These are phyloP conservation scores for Pegoplata infirma DNA, from an alignment of 2,888 invertebrate species.

Conservation along the genomic window DNA sequence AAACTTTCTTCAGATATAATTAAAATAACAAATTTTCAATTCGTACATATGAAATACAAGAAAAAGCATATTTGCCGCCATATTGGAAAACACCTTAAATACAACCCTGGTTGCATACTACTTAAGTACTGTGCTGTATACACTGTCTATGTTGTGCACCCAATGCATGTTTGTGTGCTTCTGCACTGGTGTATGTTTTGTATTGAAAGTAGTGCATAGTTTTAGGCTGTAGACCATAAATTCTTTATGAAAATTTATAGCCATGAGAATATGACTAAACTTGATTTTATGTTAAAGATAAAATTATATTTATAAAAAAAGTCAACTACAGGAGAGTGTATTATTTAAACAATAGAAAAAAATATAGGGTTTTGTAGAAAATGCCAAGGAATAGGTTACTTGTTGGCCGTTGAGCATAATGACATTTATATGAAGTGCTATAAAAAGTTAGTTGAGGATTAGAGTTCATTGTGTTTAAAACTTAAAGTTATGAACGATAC, in stretches of 20 bases:
- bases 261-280: constrained; percentile 50
- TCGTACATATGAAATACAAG: no score
- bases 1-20: no score
- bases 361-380: not conserved
- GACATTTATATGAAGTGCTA: not conserved
- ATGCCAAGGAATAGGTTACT: no score
- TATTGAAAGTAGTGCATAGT: constrained; percentile 27
- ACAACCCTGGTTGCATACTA: no score
- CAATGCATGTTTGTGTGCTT: not conserved
- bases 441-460: not conserved
- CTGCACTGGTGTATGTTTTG: not conserved
- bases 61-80: no score
- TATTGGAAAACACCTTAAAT: no score
- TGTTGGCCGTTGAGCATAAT: not conserved
- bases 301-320: constrained; percentile 15
- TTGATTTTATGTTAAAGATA: constrained; percentile 51
- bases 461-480: not conserved
- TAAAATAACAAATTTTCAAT: no score
- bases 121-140: no score
- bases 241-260: constrained; percentile 57
- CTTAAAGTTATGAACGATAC: not conserved
- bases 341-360: not conserved
- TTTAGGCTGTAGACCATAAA: constrained; percentile 51
- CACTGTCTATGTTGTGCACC: not conserved
- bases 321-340: not conserved